Conservation (phyloP, 2,797 vertebrate genomes). For the Trachops cirrhosus region DNA sequence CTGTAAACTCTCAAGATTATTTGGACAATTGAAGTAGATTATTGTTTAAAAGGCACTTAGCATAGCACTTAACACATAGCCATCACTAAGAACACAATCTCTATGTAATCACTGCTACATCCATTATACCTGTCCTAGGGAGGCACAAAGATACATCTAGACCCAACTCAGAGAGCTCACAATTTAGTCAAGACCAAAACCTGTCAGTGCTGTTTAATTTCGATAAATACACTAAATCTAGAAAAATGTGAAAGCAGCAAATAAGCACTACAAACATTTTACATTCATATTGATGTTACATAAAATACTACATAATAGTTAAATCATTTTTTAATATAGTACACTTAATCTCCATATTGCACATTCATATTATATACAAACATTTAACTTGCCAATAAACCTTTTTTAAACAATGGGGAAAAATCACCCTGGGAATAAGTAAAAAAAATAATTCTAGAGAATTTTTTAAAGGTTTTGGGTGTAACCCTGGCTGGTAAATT, state of each 20-base stretch:
- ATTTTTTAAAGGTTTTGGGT: neutral
- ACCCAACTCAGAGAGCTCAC: neutral
- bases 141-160: neutral
- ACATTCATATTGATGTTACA: slow-evolving; percentile 47
- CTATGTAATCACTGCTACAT: neutral
- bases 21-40: neutral
- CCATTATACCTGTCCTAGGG: neutral
- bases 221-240: neutral
- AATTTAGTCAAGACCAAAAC: neutral
- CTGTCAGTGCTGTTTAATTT: neutral
- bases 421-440: neutral
- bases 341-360: neutral
- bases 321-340: slow-evolving; percentile 30
- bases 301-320: slow-evolving; percentile 47
- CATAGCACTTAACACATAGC: neutral
- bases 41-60: neutral
- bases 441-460: neutral
- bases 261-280: neutral
- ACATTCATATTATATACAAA: slow-evolving; percentile 34
- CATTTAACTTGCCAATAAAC: slow-evolving; percentile 34
- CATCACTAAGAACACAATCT: neutral
- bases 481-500: neutral
- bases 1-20: neutral
- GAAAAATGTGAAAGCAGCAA: slow-evolving; percentile 2
- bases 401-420: slow-evolving; percentile 27